Percentiles rank a stretch among this genome's conserved stretches.
Conservation (phyloP, 2,797 vertebrate species). For the Chaunax sp. region DNA sequence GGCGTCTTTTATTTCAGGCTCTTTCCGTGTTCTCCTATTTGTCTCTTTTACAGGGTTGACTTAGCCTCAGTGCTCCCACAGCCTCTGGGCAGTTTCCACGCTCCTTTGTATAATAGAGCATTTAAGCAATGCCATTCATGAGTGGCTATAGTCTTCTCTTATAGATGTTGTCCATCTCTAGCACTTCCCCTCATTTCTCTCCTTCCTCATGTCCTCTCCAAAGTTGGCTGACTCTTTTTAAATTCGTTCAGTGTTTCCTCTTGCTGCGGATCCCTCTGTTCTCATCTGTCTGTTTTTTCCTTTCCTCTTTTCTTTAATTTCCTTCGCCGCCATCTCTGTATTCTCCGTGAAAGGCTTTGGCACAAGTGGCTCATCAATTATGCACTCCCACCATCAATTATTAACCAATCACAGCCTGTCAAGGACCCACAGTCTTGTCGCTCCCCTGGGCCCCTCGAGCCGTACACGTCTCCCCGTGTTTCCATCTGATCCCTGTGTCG, state of each 20-base stretch:
- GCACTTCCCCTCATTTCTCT: conserved; percentile 33
- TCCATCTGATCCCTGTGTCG: conserved; percentile 37
- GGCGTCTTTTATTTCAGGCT: conserved; percentile 17
- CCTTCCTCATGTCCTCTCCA: conserved; percentile 12
- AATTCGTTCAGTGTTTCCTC: conserved; percentile 20
- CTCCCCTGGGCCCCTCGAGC: conserved; percentile 54
- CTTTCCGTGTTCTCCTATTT: conserved; percentile 1
- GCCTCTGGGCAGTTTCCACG: conserved; percentile 36
- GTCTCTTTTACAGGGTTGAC: conserved; percentile 18
- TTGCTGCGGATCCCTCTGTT: conserved; percentile 19
- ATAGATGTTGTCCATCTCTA: not conserved
- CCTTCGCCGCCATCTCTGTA: conserved; percentile 40
- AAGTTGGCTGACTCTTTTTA: conserved; percentile 34
- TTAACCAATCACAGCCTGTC: conserved; percentile 75
- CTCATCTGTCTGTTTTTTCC: conserved; percentile 14
- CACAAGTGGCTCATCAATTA: conserved; percentile 81
- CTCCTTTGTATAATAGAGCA: conserved; percentile 61
- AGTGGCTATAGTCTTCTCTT: no score
- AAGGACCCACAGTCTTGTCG: conserved; percentile 73
- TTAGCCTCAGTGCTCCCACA: conserved; percentile 28
- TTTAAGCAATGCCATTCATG: no score
- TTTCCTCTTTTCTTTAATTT: conserved; percentile 12
- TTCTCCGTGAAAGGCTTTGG: conserved; percentile 65
- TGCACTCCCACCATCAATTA: conserved; percentile 80
- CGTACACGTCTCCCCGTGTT: conserved; percentile 51